Conservation (phyloP, 2,797 vertebrate genomes). For the Cryptoblepharus egeriae region DNA sequence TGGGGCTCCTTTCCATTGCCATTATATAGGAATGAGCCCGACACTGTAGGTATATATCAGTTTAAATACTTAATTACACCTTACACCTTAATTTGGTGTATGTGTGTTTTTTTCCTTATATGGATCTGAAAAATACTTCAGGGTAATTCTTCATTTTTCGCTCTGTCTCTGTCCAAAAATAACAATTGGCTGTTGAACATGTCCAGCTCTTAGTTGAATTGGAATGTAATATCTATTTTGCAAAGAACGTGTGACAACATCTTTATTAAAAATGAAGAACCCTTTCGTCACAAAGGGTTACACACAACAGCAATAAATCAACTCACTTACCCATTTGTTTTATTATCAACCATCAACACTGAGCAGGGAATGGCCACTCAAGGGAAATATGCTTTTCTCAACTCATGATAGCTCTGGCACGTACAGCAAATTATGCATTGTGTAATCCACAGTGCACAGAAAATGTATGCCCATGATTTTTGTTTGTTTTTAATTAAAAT, state of each 20-base stretch:
- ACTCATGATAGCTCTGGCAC: neutral
- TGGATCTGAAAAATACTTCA: conserved; percentile 51
- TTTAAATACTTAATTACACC: conserved; percentile 27
- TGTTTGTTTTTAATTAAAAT: conserved; percentile 33
- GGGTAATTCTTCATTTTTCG: conserved; percentile 45
- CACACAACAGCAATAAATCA: conserved; percentile 38
- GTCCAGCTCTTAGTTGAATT: conserved; percentile 51
- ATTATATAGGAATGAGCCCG: no score
- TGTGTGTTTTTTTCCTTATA: neutral
- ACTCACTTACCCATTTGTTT: conserved; percentile 33
- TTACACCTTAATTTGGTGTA: neutral
- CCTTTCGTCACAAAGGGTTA: conserved; percentile 34
- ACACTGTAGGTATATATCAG: conserved; percentile 53
- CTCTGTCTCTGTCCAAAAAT: conserved; percentile 66
- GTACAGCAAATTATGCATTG: neutral
- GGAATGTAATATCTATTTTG: conserved; percentile 54
- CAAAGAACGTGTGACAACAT: conserved; percentile 57
- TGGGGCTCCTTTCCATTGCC: no score
- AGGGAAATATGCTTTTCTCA: conserved; percentile 53
- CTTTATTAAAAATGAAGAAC: conserved; percentile 40
- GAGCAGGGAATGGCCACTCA: neutral
- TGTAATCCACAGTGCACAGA: neutral
- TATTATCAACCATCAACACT: conserved; percentile 38
- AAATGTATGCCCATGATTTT: conserved; percentile 14
- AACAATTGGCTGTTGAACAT: conserved; percentile 70